Conservation (phyloP, 1,140 invertebrate species). For the Aphelinus atriplicis region DNA sequence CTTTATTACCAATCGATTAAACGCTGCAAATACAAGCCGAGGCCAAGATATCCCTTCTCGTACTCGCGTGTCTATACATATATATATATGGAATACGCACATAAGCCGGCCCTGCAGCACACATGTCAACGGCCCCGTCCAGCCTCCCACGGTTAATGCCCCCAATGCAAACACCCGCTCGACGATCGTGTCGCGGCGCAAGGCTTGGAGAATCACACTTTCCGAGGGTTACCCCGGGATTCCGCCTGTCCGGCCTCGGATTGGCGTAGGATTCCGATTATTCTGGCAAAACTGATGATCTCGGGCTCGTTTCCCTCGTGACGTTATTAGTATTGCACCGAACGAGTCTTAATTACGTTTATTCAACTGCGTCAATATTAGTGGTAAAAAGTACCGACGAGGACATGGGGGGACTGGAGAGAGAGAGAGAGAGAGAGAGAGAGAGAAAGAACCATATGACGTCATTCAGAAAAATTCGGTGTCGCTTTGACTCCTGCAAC, state of each 20-base stretch:
- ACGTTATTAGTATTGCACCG: constrained; percentile 14
- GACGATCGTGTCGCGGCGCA: neutral
- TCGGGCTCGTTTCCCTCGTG: neutral
- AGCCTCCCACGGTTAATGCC: neutral
- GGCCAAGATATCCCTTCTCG: neutral
- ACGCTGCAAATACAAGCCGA: neutral
- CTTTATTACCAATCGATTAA: constrained; percentile 13
- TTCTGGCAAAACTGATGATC: neutral
- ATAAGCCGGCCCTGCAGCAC: neutral
- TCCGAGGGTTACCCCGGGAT: neutral
- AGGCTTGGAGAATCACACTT: neutral
- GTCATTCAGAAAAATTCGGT: no score
- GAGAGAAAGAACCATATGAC: neutral
- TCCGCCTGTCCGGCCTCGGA: neutral
- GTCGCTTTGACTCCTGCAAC: no score
- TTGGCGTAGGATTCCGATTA: neutral
- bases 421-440: neutral
- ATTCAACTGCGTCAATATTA: constrained; percentile 49
- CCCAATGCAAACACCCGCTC: neutral
- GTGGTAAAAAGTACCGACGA: constrained; percentile 2
- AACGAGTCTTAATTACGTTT: constrained; percentile 47
- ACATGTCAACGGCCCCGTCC: neutral
- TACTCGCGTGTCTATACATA: no score
- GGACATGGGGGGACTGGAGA: no score
- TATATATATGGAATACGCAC: no score